Percentiles rank a stretch among this genome's conserved stretches.
Conservation (phyloP, 2,113 vertebrate genomes). For the Tamias sibiricus region DNA sequence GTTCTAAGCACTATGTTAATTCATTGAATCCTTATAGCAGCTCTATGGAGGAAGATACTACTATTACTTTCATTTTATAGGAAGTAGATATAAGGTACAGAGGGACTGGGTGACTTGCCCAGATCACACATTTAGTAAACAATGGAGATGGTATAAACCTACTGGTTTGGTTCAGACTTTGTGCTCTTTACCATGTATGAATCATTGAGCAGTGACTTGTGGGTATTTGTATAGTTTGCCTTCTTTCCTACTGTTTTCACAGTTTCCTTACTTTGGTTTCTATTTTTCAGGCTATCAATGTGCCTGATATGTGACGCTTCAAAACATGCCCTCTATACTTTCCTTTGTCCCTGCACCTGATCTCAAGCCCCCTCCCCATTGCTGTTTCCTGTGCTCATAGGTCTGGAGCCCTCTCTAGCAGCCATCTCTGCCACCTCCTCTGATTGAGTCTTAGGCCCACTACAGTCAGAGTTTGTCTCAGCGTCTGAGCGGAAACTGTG, state of each 20-base stretch:
- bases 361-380: background rate
- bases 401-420: background rate
- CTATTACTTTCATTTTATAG: background rate
- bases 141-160: background rate
- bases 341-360: background rate
- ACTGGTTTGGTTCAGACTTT: background rate
- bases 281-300: background rate
- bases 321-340: background rate
- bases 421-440: background rate
- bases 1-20: background rate
- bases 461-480: background rate
- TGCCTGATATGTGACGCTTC: background rate
- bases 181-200: background rate
- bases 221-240: background rate
- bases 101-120: background rate
- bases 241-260: background rate
- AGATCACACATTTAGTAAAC: background rate
- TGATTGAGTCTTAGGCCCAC: background rate
- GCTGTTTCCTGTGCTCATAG: background rate
- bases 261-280: background rate
- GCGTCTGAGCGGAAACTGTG: background rate
- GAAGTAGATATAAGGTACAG: background rate
- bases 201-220: background rate
- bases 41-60: background rate
- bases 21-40: background rate